phyloP scores from a whole-genome alignment of 2,113 vertebrate species.

The Echinops telfairi region DNA sequence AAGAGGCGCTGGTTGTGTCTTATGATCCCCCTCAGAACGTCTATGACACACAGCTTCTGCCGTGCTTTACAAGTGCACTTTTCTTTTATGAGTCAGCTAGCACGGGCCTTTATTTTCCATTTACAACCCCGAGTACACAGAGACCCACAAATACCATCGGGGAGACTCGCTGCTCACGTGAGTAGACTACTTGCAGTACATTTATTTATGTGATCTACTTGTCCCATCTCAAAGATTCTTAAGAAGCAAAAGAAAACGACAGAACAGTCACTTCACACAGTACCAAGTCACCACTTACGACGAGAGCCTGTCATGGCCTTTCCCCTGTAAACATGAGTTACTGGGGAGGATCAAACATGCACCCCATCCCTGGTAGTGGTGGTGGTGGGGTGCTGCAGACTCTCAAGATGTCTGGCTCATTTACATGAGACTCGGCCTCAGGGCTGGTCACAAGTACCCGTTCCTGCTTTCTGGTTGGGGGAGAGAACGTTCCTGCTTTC shows the following conservation, averaged over 20 bases:
- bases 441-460: background rate
- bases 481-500: background rate
- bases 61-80: slow-evolving; percentile 56
- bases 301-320: background rate
- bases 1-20: background rate
- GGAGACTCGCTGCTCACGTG: slow-evolving; percentile 45
- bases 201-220: slow-evolving; percentile 35
- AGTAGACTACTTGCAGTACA: background rate
- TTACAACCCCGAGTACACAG: slow-evolving; percentile 46
- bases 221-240: slow-evolving; percentile 50
- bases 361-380: background rate
- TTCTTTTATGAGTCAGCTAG: slow-evolving; percentile 62
- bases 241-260: slow-evolving; percentile 53
- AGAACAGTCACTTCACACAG: slow-evolving; percentile 37
- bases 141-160: slow-evolving; percentile 44
- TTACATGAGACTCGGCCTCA: background rate
- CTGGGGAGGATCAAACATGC: background rate
- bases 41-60: slow-evolving; percentile 22
- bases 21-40: slow-evolving; percentile 38
- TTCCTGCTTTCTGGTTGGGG: no score
- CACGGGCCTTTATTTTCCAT: slow-evolving; percentile 65
- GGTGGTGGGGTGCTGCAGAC: no score
- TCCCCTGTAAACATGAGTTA: slow-evolving; percentile 56
- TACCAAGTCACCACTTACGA: slow-evolving; percentile 34
- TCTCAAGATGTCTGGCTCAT: background rate